phyloP scores from a whole-genome alignment of 2,888 invertebrate species.

The Chrysomela aeneicollis region DNA sequence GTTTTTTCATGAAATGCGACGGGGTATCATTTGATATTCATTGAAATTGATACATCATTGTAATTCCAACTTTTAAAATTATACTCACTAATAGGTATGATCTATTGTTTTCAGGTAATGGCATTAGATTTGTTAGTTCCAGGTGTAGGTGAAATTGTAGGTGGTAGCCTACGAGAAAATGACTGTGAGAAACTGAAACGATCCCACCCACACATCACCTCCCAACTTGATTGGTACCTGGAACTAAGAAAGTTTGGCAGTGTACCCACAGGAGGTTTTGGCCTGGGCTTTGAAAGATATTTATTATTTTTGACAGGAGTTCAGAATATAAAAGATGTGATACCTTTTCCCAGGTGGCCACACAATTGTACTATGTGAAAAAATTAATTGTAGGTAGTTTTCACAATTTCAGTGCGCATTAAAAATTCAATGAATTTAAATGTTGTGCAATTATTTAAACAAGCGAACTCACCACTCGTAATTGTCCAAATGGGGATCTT shows the following conservation, averaged over 20 bases:
- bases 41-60: too few relatives aligned
- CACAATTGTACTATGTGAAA: constrained; percentile 80
- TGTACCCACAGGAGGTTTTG: constrained; percentile 93
- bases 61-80: too few relatives aligned
- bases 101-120: constrained; percentile 66
- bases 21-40: too few relatives aligned
- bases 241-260: constrained; percentile 89
- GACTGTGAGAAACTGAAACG: constrained; percentile 69
- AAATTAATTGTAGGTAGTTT: not conserved
- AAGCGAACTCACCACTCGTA: too few relatives aligned
- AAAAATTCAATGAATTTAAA: too few relatives aligned
- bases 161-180: constrained; percentile 93
- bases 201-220: constrained; percentile 66
- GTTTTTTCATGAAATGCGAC: too few relatives aligned
- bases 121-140: constrained; percentile 91
- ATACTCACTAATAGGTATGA: too few relatives aligned
- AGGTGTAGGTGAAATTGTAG: constrained; percentile 90
- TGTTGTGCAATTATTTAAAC: too few relatives aligned
- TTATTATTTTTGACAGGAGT: constrained; percentile 84
- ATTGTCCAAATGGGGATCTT: too few relatives aligned
- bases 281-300: constrained; percentile 93
- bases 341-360: constrained; percentile 95
- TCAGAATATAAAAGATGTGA: constrained; percentile 90
- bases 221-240: constrained; percentile 83
- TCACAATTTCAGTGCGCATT: not conserved